phyloP scores from a whole-genome alignment of 1,140 invertebrate species.

The Drosophila biarmipes region DNA sequence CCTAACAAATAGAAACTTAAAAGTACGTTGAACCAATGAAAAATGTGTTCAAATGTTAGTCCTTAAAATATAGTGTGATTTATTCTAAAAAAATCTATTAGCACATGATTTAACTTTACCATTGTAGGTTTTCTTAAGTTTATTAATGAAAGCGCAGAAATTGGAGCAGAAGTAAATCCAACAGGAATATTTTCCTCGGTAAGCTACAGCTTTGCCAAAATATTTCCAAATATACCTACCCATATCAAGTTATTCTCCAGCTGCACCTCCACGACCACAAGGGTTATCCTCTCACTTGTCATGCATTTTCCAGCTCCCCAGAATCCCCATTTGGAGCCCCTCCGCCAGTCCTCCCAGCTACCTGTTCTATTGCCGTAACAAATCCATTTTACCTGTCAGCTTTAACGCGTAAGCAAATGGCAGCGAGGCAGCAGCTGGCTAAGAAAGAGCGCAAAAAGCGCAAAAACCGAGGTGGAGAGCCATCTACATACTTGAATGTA shows the following conservation, averaged over 20 bases:
- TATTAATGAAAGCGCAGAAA: too few relatives aligned
- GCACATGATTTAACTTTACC: too few relatives aligned
- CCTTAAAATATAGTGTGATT: too few relatives aligned
- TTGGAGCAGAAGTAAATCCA: neutral
- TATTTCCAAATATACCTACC: neutral
- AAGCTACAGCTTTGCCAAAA: neutral
- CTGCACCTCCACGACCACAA: constrained; percentile 12
- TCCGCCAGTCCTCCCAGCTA: neutral
- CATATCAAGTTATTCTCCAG: neutral
- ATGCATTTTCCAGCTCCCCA: constrained; percentile 13
- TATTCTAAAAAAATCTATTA: too few relatives aligned
- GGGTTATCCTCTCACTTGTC: constrained; percentile 37
- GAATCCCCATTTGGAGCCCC: neutral
- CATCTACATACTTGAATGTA: constrained; percentile 21
- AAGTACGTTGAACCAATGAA: too few relatives aligned
- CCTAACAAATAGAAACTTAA: too few relatives aligned
- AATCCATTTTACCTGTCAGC: constrained; percentile 80
- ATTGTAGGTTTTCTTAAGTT: too few relatives aligned
- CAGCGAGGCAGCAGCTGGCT: constrained; percentile 60
- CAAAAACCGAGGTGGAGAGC: constrained; percentile 19
- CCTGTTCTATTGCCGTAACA: constrained; percentile 74
- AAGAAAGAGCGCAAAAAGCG: constrained; percentile 13
- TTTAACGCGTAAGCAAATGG: constrained; percentile 79
- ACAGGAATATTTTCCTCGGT: too few relatives aligned
- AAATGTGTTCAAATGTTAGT: too few relatives aligned